Conservation (phyloP, 2,113 vertebrate species). For the Otocyon megalotis region DNA sequence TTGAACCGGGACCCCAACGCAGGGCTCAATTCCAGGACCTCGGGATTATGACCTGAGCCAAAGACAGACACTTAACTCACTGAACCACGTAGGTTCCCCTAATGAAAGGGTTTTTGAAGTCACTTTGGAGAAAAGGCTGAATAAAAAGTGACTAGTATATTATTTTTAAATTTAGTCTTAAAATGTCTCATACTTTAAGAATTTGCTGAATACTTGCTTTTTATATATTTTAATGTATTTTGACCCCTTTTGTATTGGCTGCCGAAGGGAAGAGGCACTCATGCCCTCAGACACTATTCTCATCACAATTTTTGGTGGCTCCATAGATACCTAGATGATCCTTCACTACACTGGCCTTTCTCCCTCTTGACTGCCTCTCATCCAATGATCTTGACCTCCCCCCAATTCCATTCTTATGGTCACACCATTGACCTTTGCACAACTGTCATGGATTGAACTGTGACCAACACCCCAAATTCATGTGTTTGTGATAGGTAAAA, state of each 20-base stretch:
- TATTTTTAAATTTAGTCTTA: background rate
- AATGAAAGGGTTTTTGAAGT: background rate
- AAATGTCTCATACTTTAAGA: background rate
- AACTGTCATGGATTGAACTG: background rate
- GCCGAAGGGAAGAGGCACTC: background rate
- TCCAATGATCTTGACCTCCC: background rate
- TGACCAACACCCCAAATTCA: background rate
- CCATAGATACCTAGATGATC: background rate
- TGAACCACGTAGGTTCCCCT: background rate
- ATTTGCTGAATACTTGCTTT: slow-evolving; percentile 29
- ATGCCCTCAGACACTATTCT: background rate
- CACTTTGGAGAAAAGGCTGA: background rate
- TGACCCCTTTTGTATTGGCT: background rate
- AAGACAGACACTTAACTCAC: too few species aligned
- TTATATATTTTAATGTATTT: background rate
- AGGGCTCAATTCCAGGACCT: too few species aligned
- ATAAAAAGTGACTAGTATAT: background rate
- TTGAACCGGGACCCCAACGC: too few species aligned
- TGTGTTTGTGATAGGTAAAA: background rate
- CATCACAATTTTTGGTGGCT: background rate
- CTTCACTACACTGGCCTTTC: background rate
- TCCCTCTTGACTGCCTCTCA: background rate
- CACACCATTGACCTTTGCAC: background rate
- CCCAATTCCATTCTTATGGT: background rate
- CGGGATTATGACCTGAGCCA: too few species aligned